These are phyloP conservation scores for Galerucella pusilla DNA, from an alignment of 2,888 invertebrate species.

Conservation along the genomic window DNA sequence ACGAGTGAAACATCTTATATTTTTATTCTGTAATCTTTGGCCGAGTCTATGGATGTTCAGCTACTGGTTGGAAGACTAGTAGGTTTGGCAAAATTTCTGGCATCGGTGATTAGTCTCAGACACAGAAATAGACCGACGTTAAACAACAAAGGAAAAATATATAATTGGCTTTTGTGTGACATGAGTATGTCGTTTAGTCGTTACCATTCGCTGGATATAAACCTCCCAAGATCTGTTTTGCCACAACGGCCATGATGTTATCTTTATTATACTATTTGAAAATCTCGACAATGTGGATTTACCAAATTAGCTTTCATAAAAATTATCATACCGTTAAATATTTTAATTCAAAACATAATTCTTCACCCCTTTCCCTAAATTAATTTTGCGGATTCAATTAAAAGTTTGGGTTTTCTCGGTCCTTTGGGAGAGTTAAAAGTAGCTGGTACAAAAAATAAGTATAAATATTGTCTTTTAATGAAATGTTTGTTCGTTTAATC, in stretches of 20 bases:
- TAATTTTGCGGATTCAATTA: conserved; percentile 44
- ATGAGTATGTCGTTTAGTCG: conserved; percentile 5
- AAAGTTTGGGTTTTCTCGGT: conserved; percentile 6
- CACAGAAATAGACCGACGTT: no score
- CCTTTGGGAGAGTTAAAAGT: background rate
- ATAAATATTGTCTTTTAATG: background rate
- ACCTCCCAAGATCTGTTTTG: conserved; percentile 50
- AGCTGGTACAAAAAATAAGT: background rate
- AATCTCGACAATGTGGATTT: conserved; percentile 50
- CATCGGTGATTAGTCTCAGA: no score
- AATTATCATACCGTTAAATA: conserved; percentile 46
- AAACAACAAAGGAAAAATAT: no score
- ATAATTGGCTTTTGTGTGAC: no score
- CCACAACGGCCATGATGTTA: conserved; percentile 57
- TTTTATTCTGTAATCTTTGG: no score
- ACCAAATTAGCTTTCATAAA: conserved; percentile 48
- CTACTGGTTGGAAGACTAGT: no score
- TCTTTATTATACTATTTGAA: conserved; percentile 55
- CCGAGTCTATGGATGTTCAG: no score
- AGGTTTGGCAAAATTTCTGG: no score
- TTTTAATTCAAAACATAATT: conserved; percentile 46
- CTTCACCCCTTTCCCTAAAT: conserved; percentile 44
- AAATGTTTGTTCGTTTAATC: background rate
- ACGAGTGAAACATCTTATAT: no score
- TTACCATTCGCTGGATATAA: conserved; percentile 24